These are phyloP conservation scores for Drosophila varians DNA, from an alignment of 1,140 invertebrate genomes.

Conservation along the genomic window DNA sequence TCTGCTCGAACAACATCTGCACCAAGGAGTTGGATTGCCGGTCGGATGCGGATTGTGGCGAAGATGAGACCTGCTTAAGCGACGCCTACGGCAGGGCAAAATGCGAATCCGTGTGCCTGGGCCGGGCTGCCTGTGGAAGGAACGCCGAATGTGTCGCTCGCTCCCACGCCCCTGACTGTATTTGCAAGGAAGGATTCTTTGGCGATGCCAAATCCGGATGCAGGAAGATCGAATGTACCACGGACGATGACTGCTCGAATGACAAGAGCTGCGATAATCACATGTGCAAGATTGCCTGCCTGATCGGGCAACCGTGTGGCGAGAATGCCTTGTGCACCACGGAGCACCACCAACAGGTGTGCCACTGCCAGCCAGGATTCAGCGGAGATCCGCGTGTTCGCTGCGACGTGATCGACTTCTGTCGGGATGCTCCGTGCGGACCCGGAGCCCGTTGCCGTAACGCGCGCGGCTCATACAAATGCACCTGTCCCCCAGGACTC, in stretches of 20 bases:
- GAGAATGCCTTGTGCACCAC: constrained; percentile 92
- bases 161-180: constrained; percentile 89
- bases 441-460: constrained; percentile 92
- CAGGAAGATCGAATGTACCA: constrained; percentile 90
- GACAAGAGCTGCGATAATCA: constrained; percentile 92
- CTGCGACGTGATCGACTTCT: constrained; percentile 91
- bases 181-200: constrained; percentile 90
- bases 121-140: constrained; percentile 89
- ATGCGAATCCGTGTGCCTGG: constrained; percentile 89
- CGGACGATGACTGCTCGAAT: constrained; percentile 89
- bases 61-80: constrained; percentile 88
- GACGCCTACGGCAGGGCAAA: constrained; percentile 89
- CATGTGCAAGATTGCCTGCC: constrained; percentile 93
- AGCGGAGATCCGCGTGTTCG: constrained; percentile 89
- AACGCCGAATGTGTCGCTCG: constrained; percentile 90
- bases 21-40: constrained; percentile 90
- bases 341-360: constrained; percentile 89
- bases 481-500: constrained; percentile 89
- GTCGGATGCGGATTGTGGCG: constrained; percentile 88
- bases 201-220: constrained; percentile 92
- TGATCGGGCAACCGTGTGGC: constrained; percentile 91
- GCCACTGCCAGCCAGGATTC: constrained; percentile 93
- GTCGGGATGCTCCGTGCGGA: constrained; percentile 91
- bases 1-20: constrained; percentile 92
- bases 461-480: constrained; percentile 91